Evolutionary conservation across 2,113 vertebrate species (phyloP).

Genomic region (Amblyornis subalaris): DNA sequence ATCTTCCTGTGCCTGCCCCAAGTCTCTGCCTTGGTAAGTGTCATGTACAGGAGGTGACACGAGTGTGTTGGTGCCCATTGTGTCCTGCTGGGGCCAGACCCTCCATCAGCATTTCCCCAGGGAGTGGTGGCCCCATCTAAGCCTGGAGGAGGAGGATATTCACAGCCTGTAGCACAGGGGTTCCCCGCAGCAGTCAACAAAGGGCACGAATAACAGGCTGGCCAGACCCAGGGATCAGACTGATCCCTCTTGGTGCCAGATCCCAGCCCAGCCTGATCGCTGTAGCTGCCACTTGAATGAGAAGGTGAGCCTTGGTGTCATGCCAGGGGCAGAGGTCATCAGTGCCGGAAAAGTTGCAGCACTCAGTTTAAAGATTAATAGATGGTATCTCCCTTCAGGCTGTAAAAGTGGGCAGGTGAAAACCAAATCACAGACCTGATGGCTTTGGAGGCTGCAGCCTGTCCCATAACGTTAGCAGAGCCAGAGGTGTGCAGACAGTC

Average conservation of each 20-base stretch:
- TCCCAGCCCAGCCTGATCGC: neutral
- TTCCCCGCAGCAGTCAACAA: neutral
- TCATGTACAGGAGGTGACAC: fast-evolving
- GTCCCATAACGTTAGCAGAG: fast-evolving
- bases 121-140: fast-evolving
- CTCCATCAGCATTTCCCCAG: neutral
- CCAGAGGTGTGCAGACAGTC: neutral
- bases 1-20: neutral
- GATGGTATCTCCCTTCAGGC: neutral
- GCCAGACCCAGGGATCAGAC: neutral
- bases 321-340: neutral
- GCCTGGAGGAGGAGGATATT: neutral
- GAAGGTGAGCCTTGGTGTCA: neutral
- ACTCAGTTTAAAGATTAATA: constrained; percentile 29
- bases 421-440: neutral
- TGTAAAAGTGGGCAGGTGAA: neutral
- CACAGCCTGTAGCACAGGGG: neutral
- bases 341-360: neutral
- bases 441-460: neutral
- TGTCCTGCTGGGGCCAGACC: neutral
- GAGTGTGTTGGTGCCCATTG: fast-evolving
- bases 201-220: neutral
- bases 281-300: neutral
- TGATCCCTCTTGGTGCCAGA: neutral
- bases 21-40: neutral